Conservation (phyloP, 2,797 vertebrate species). For the Sternotherus odoratus region DNA sequence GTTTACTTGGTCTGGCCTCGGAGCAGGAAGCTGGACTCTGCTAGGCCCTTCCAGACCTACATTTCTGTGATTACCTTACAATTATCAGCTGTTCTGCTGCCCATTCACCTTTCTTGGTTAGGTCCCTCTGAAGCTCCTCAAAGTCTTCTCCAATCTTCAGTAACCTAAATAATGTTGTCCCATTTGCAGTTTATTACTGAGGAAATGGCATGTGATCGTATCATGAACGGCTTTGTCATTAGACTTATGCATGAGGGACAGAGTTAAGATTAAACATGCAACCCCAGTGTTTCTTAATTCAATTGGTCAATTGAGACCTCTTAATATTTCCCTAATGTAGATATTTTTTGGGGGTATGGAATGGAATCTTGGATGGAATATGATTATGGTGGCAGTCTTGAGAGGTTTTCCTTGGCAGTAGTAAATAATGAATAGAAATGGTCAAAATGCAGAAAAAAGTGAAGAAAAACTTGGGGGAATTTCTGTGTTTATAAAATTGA, state of each 20-base stretch:
- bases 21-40: background rate
- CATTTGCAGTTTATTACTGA: background rate
- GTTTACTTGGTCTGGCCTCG: background rate
- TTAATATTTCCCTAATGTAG: background rate
- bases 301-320: background rate
- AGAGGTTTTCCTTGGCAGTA: background rate
- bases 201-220: background rate
- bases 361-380: background rate
- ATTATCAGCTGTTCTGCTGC: background rate
- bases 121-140: background rate
- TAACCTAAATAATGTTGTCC: background rate
- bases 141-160: background rate
- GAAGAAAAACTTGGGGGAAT: background rate
- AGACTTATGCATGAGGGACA: background rate
- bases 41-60: background rate
- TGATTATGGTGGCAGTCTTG: background rate
- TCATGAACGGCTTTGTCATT: background rate
- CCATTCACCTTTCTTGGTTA: background rate
- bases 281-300: background rate
- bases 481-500: background rate
- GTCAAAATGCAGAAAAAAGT: background rate
- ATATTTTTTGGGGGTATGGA: background rate
- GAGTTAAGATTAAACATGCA: background rate
- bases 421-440: background rate
- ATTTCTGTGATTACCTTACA: background rate